These are phyloP conservation scores for Etia nguti DNA, from an alignment of 2,113 vertebrate species.

Conservation along the genomic window DNA sequence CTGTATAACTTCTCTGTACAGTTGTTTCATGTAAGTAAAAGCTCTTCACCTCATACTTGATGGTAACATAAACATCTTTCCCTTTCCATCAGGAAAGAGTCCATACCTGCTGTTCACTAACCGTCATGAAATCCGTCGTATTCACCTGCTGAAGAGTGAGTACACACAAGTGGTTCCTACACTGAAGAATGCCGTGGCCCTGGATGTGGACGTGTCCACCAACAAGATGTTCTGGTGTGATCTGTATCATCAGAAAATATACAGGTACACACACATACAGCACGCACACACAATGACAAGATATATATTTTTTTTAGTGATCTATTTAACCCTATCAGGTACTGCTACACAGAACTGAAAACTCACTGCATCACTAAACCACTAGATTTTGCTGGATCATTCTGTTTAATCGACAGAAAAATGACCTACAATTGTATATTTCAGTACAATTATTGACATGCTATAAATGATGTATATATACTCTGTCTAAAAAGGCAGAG, in stretches of 20 bases:
- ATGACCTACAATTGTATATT: neutral
- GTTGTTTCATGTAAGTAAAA: neutral
- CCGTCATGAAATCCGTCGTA: slow-evolving; percentile 90
- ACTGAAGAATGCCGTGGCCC: slow-evolving; percentile 91
- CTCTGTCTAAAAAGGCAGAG: neutral
- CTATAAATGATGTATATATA: neutral
- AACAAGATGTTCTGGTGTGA: slow-evolving; percentile 98
- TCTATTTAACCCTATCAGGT: neutral
- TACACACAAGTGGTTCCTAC: slow-evolving; percentile 89
- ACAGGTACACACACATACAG: slow-evolving; percentile 75
- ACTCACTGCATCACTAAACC: neutral
- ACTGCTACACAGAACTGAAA: neutral
- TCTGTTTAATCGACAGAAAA: neutral
- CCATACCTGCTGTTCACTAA: slow-evolving; percentile 95
- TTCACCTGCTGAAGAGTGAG: slow-evolving; percentile 88
- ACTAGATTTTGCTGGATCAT: neutral
- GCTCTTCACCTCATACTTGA: neutral
- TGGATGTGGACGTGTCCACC: slow-evolving; percentile 91
- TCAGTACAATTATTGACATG: neutral
- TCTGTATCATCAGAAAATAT: slow-evolving; percentile 93
- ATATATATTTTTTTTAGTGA: fast-evolving
- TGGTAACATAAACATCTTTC: neutral
- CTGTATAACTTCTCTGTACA: neutral
- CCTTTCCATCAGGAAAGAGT: slow-evolving; percentile 77
- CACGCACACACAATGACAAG: neutral